Percentiles rank a stretch among this genome's conserved stretches.
These are phyloP conservation scores for Erebia epiphron DNA, from an alignment of 2,888 invertebrate genomes.

Conservation along the genomic window DNA sequence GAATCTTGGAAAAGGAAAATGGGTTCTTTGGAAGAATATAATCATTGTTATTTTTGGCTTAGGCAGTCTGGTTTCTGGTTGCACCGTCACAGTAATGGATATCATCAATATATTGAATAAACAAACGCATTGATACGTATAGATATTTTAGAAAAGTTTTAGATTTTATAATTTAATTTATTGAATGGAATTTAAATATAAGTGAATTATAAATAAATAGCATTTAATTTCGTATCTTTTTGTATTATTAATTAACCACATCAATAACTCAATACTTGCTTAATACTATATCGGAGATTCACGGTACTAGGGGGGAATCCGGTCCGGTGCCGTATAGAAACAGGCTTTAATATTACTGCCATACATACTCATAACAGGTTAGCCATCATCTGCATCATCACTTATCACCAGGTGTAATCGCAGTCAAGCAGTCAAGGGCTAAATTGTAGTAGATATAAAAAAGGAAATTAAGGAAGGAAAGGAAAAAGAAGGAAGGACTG, in stretches of 20 bases:
- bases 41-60: constrained; percentile 84
- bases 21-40: constrained; percentile 87
- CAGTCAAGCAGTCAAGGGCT: too few relatives aligned
- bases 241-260: neutral
- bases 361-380: too few relatives aligned
- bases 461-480: too few relatives aligned
- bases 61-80: constrained; percentile 85
- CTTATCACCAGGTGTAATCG: too few relatives aligned
- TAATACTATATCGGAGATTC: too few relatives aligned
- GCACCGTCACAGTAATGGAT: constrained; percentile 70
- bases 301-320: too few relatives aligned
- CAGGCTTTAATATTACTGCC: too few relatives aligned
- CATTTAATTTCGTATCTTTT: neutral
- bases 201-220: constrained; percentile 8
- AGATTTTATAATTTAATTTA: constrained; percentile 15
- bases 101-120: constrained; percentile 76
- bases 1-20: constrained; percentile 85
- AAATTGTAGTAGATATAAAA: too few relatives aligned
- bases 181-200: constrained; percentile 5
- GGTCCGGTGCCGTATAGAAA: too few relatives aligned
- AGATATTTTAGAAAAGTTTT: neutral
- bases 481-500: too few relatives aligned
- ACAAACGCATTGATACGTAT: constrained; percentile 50
- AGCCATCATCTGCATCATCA: too few relatives aligned
- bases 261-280: too few relatives aligned